A percentile compares a stretch with the other conserved stretches of the same genome.
Conservation (phyloP, 2,113 vertebrate species). For the Numenius arquata region DNA sequence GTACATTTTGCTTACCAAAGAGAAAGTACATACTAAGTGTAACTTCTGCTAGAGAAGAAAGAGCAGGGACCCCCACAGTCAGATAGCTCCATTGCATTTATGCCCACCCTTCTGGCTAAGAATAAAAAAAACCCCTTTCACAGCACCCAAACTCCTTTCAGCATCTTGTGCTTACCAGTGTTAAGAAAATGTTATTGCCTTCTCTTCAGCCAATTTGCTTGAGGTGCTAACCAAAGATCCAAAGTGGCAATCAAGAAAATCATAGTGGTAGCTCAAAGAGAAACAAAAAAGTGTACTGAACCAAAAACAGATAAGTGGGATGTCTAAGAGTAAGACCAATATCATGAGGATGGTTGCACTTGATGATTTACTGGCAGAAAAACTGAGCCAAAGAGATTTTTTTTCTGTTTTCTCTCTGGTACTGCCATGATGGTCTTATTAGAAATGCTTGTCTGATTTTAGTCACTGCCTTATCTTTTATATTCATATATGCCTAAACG, state of each 20-base stretch:
- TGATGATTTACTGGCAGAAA: background rate
- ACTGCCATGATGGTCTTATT: background rate
- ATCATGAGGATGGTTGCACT: background rate
- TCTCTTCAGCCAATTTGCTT: background rate
- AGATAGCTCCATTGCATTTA: background rate
- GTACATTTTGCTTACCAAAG: background rate
- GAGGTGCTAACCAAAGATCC: background rate
- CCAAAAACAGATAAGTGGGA: background rate
- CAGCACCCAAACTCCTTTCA: background rate
- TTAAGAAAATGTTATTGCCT: background rate
- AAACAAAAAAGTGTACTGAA: background rate
- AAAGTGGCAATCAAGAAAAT: background rate
- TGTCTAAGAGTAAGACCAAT: background rate
- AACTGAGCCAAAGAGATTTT: background rate
- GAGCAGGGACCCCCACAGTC: background rate
- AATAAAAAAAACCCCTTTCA: background rate
- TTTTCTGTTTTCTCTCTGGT: background rate
- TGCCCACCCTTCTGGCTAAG: background rate
- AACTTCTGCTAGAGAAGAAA: background rate
- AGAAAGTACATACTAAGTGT: background rate
- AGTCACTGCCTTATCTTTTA: background rate
- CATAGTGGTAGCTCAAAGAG: background rate
- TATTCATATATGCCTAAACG: background rate
- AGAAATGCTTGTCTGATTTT: background rate
- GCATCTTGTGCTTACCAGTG: background rate